phyloP scores from a whole-genome alignment of 2,797 vertebrate genomes.

The Holocentrus rufus region DNA sequence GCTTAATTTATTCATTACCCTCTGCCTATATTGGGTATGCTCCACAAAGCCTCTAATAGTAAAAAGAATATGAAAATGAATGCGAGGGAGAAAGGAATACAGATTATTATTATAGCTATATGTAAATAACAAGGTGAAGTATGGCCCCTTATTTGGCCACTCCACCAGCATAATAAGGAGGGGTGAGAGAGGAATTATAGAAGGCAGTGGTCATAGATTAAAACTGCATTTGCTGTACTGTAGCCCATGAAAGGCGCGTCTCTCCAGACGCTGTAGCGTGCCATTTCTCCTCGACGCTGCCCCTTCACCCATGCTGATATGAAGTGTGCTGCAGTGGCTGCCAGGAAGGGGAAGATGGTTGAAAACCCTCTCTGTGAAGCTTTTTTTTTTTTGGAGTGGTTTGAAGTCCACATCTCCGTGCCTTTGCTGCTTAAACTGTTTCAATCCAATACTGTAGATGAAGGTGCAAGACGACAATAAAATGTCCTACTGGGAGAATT shows the following conservation, averaged over 20 bases:
- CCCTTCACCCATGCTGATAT: constrained; percentile 61
- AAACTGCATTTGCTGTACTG: constrained; percentile 65
- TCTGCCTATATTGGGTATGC: constrained; percentile 28
- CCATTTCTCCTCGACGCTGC: constrained; percentile 57
- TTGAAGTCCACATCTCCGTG: constrained; percentile 50
- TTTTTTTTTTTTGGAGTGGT: constrained; percentile 45
- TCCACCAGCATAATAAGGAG: constrained; percentile 33
- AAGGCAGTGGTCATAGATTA: constrained; percentile 67
- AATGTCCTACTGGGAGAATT: constrained; percentile 22
- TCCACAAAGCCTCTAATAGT: constrained; percentile 50
- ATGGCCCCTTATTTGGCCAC: constrained; percentile 41
- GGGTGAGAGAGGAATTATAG: constrained; percentile 51
- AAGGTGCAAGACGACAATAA: constrained; percentile 47
- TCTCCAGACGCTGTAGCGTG: constrained; percentile 57
- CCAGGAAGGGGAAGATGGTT: constrained; percentile 53
- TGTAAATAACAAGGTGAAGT: constrained; percentile 71
- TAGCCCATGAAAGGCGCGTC: constrained; percentile 70
- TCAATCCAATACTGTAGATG: constrained; percentile 47
- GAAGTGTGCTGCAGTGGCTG: constrained; percentile 56
- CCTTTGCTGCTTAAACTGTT: constrained; percentile 46
- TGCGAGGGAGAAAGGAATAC: constrained; percentile 48
- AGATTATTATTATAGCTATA: constrained; percentile 64
- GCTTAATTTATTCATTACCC: constrained; percentile 78
- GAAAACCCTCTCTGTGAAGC: constrained; percentile 61
- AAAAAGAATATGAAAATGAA: constrained; percentile 71